Evolutionary conservation across 2,888 invertebrate species (phyloP).

Genomic region (Pseudolycoriella hygida): DNA sequence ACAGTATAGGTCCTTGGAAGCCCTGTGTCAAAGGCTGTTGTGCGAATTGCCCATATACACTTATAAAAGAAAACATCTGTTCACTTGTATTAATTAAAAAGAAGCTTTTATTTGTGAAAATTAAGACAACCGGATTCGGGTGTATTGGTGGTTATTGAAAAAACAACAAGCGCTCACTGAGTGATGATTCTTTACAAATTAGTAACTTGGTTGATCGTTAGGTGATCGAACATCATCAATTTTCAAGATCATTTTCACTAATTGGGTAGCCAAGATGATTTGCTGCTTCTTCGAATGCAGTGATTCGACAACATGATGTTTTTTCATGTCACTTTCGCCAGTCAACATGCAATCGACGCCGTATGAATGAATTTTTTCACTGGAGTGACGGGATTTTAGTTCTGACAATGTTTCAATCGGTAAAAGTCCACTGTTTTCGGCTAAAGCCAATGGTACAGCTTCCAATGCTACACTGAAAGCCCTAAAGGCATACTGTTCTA

Average conservation of each 20-base stretch:
- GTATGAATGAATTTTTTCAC: constrained; percentile 66
- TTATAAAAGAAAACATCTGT: too few species aligned
- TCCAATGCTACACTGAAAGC: constrained; percentile 94
- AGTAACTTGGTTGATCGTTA: constrained; percentile 23
- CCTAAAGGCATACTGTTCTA: constrained; percentile 95
- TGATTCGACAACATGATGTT: constrained; percentile 90
- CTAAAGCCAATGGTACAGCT: constrained; percentile 81
- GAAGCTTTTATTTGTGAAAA: too few species aligned
- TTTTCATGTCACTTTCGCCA: constrained; percentile 78
- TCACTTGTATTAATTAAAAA: too few species aligned
- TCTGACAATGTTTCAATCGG: constrained; percentile 86
- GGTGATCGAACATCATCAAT: constrained; percentile 85
- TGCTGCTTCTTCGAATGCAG: constrained; percentile 95
- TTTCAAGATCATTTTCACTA: constrained; percentile 98
- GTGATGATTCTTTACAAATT: neutral
- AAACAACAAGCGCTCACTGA: too few species aligned
- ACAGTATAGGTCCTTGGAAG: too few species aligned
- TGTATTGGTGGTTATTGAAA: too few species aligned
- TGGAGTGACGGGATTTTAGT: constrained; percentile 73
- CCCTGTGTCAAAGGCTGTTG: too few species aligned
- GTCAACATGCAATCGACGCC: constrained; percentile 90
- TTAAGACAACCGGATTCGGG: too few species aligned
- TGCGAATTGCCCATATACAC: too few species aligned
- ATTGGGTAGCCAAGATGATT: constrained; percentile 87
- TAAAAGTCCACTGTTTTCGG: constrained; percentile 89